Percentiles rank a stretch among this genome's conserved stretches.
phyloP scores from a whole-genome alignment of 2,797 vertebrate species.

The Pelodytes ibericus region DNA sequence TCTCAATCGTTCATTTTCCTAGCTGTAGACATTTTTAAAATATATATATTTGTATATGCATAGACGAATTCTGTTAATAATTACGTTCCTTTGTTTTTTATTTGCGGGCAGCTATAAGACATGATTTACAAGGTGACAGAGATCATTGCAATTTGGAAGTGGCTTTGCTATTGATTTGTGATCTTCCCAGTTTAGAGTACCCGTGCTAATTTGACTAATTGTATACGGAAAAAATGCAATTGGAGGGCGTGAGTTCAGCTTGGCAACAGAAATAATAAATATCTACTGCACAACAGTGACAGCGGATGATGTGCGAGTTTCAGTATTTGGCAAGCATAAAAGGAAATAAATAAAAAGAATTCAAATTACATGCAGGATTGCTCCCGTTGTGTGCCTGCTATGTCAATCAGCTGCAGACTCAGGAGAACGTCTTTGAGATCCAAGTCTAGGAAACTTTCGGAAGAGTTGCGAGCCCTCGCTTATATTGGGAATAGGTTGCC shows the following conservation, averaged over 20 bases:
- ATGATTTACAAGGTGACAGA: too few species aligned
- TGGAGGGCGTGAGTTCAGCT: background rate
- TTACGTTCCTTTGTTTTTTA: too few species aligned
- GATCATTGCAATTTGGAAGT: too few species aligned
- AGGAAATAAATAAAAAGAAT: background rate
- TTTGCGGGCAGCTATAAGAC: too few species aligned
- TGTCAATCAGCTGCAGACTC: background rate
- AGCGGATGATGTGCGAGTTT: background rate
- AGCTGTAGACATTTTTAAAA: too few species aligned
- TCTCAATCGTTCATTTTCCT: too few species aligned
- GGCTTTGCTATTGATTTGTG: too few species aligned
- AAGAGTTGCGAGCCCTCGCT: background rate
- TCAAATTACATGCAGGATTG: background rate
- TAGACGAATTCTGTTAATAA: too few species aligned
- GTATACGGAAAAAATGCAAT: too few species aligned
- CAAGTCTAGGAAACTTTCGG: background rate
- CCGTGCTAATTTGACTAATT: too few species aligned
- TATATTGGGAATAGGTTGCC: background rate
- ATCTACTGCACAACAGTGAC: background rate
- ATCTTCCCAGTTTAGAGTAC: too few species aligned
- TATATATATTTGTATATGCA: too few species aligned
- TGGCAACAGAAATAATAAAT: background rate
- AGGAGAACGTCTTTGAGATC: background rate
- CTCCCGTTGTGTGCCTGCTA: slow-evolving; percentile 3
- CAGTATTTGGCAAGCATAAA: background rate